Base-by-base conservation (phyloP, 2,113 vertebrate genomes). In the Alethe castanea region DNA sequence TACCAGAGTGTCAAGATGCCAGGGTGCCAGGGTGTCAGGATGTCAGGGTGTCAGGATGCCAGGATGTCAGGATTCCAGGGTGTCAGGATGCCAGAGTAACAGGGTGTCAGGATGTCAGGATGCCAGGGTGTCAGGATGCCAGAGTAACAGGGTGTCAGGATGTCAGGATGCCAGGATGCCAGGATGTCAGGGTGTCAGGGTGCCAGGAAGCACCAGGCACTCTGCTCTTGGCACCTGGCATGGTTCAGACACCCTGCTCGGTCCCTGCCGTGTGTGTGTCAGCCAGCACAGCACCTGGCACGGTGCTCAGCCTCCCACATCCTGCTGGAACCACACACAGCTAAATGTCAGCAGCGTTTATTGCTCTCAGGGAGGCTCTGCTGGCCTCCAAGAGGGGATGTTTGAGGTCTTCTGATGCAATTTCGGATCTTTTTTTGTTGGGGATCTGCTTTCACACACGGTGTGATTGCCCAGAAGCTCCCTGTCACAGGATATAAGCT, bases 221-320 rank as follows among this genome's bases (percentile, higher is more conserved):
- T 40, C 57, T 0, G 1, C 1, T 0, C 22, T 35, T 15, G 53
- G 78, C 28, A 25, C 1, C 40, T 9, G 29, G 47, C 3, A 1
- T 4, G 17, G 76, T 12, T 83, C 11, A 11, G 7, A 40, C 3
- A 1, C 65, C 69, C 69, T 2, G 81, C 57, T 67, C 6, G 0
- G 11, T 2, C 52, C 24, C 57, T 60, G 80, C 33, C 3, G 8
- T 13, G 59, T 4, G 56, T 71, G 48, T 61, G 79, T 15, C 66
- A 67, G 82, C 44, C 13, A 79, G 53, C 50, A 5, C 70, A 60
- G 91, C 86, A 31, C 82, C 93, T 20, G 62, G 76, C 42, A 28
- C 0, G 6, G n/a, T 22, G 5, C 80, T 69, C 88, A 44, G 71
- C 79, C 71, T 90, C 82, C 66, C 82, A 40, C 8, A 8, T 71